Evolutionary conservation across 2,113 vertebrate species (phyloP).

Genomic region (Labrus mixtus): DNA sequence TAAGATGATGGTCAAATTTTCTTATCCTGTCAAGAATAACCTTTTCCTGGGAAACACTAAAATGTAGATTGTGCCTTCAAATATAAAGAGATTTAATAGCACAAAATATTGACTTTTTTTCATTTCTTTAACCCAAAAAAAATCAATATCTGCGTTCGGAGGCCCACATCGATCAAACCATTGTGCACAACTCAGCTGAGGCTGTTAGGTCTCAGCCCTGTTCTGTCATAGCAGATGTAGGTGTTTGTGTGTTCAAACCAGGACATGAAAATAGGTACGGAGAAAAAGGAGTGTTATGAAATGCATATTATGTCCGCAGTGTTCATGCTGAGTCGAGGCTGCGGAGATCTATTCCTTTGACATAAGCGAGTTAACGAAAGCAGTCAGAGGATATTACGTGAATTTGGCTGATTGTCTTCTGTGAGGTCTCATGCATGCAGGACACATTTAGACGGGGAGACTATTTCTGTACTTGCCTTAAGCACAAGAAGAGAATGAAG

Average conservation of each 20-base stretch:
- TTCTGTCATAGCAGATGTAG: constrained; percentile 15
- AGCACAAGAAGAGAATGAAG: constrained; percentile 95
- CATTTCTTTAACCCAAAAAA: constrained; percentile 25
- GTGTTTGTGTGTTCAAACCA: constrained; percentile 28
- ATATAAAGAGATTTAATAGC: constrained; percentile 13
- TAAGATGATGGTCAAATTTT: constrained; percentile 10
- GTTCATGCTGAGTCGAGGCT: not conserved
- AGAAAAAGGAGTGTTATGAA: constrained; percentile 21
- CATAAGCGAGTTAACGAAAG: constrained; percentile 69
- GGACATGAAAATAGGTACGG: constrained; percentile 15
- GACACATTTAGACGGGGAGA: constrained; percentile 35
- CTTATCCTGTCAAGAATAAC: not conserved
- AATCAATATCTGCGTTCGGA: constrained; percentile 23
- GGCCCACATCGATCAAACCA: constrained; percentile 13
- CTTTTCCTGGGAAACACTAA: not conserved
- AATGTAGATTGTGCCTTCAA: not conserved
- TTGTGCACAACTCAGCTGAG: constrained; percentile 4
- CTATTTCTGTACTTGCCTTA: constrained; percentile 90
- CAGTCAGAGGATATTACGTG: constrained; percentile 27
- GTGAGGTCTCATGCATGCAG: constrained; percentile 46
- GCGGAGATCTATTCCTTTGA: constrained; percentile 49
- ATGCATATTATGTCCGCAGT: constrained; percentile 20
- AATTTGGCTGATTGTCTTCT: constrained; percentile 58
- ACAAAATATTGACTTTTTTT: constrained; percentile 24
- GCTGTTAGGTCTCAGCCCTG: constrained; percentile 12